Evolutionary conservation across 2,888 invertebrate species (phyloP).

Genomic region (Plemyria rubiginata): DNA sequence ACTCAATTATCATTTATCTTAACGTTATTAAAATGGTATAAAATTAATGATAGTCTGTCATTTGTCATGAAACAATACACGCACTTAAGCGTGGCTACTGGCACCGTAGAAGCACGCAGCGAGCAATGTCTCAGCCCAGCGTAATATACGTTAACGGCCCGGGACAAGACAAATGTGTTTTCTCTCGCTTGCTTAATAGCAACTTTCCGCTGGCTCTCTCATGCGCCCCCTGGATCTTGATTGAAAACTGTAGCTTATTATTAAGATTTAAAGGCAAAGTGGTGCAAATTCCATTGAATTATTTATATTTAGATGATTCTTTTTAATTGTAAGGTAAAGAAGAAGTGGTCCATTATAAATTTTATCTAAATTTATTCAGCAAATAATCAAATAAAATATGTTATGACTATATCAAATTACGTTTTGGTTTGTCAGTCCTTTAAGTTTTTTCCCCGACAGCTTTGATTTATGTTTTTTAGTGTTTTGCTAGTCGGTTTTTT

Average conservation of each 20-base stretch:
- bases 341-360: too few species aligned
- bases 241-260: slow-evolving; percentile 75
- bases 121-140: slow-evolving; percentile 71
- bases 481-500: too few species aligned
- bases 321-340: too few species aligned
- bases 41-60: not conserved
- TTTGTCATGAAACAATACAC: slow-evolving; percentile 9
- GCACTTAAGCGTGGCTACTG: slow-evolving; percentile 54
- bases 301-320: slow-evolving; percentile 8
- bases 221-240: slow-evolving; percentile 64
- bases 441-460: too few species aligned
- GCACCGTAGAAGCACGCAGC: slow-evolving; percentile 69
- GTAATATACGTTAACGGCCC: slow-evolving; percentile 83
- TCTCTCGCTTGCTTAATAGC: slow-evolving; percentile 78
- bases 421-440: too few species aligned
- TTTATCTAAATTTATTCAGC: too few species aligned
- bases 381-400: too few species aligned
- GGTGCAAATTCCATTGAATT: slow-evolving; percentile 40
- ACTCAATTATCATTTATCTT: too few species aligned
- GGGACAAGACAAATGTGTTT: slow-evolving; percentile 84
- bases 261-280: slow-evolving; percentile 53
- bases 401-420: too few species aligned
- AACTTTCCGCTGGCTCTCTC: slow-evolving; percentile 57
- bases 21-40: too few species aligned
- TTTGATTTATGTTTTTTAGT: too few species aligned